phyloP scores from a whole-genome alignment of 2,113 vertebrate species.

The Chloebia gouldiae region DNA sequence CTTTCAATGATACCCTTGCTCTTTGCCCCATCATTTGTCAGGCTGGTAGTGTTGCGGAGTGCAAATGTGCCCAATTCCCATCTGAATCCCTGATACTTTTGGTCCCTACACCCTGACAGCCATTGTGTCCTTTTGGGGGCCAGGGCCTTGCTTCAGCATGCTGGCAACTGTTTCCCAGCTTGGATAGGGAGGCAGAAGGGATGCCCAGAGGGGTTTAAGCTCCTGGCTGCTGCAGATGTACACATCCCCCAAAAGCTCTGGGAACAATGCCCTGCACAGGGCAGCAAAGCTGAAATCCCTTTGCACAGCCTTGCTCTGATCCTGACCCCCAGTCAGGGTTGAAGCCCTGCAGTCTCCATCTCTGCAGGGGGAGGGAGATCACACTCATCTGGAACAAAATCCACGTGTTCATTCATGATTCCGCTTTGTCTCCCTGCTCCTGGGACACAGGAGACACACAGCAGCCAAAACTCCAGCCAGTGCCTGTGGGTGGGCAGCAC shows the following conservation, averaged over 20 bases:
- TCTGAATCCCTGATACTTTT: neutral
- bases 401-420: neutral
- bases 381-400: slow-evolving; percentile 10
- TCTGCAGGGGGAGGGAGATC: neutral
- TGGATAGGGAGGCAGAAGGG: neutral
- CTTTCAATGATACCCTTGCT: neutral
- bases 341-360: neutral
- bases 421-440: neutral
- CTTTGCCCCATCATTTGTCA: neutral
- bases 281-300: neutral
- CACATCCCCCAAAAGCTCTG: neutral
- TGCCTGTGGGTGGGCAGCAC: neutral
- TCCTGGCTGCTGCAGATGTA: neutral
- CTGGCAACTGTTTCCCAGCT: neutral
- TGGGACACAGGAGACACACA: neutral
- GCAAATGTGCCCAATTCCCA: neutral
- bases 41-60: accelerated
- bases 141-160: neutral
- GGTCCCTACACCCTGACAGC: neutral
- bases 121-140: neutral
- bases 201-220: neutral
- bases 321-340: neutral
- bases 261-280: neutral
- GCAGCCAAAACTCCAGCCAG: accelerated
- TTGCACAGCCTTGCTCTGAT: neutral